Percentiles rank a stretch among this genome's conserved stretches.
Conservation (phyloP, 2,797 vertebrate genomes). For the Sphaeramia orbicularis region DNA sequence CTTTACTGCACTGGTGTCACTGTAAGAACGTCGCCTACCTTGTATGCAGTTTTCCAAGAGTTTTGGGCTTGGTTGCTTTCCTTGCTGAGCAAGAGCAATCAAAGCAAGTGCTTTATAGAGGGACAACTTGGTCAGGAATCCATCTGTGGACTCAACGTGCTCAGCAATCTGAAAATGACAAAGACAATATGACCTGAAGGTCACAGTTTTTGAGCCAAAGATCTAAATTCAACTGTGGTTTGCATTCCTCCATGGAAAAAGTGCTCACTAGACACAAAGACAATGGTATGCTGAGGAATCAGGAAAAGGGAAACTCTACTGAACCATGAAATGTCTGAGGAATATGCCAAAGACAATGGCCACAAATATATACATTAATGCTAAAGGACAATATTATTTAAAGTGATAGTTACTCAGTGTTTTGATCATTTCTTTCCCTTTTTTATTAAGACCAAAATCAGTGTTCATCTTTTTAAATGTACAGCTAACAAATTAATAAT, state of each 20-base stretch:
- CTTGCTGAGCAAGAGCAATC: conserved; percentile 86
- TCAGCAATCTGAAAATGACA: conserved; percentile 81
- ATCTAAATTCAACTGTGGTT: conserved; percentile 55
- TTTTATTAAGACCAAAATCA: background rate
- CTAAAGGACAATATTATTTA: background rate
- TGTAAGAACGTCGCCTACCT: conserved; percentile 67
- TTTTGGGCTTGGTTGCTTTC: conserved; percentile 85
- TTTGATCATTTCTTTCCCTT: background rate
- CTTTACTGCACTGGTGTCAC: conserved; percentile 41
- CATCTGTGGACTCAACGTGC: conserved; percentile 78
- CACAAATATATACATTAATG: background rate
- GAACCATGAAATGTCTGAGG: conserved; percentile 9
- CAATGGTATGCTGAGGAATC: conserved; percentile 33
- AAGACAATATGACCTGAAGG: conserved; percentile 47
- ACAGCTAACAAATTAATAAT: background rate
- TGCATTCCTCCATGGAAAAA: conserved; percentile 59
- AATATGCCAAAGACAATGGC: background rate
- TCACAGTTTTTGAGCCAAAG: conserved; percentile 21
- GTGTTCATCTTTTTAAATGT: background rate
- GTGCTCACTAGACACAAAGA: conserved; percentile 46
- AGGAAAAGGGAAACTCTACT: conserved; percentile 46
- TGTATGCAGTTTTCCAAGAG: conserved; percentile 86
- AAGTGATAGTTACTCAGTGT: background rate
- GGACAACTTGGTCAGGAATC: conserved; percentile 84
- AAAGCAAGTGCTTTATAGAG: conserved; percentile 85